Evolutionary conservation across 2,888 invertebrate species (phyloP), one percentile per base, ranked within the genome.

Genomic region (Caenorhabditis sulstoni): DNA sequence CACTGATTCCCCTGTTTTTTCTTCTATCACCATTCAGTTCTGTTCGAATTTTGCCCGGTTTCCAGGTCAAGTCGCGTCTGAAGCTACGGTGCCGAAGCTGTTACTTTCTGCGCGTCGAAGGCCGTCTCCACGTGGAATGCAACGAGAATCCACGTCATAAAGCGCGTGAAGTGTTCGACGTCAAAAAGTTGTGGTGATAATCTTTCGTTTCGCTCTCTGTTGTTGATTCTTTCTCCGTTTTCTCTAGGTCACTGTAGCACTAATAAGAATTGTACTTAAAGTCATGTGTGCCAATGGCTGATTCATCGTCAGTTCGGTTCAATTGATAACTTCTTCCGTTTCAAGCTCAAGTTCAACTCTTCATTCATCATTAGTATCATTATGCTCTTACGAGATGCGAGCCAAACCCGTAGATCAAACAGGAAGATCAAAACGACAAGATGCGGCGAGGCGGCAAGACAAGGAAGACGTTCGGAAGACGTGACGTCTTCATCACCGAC

Each of bases 51-150:
- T 7, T 7, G 29, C 29, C 7, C 29, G 29, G 50, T 37, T 79
- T 75, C 23, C 41, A 87, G 82, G 85, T 87, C 5, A 87, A 86
- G 64, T 81, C 85, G 1, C 81, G 81, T 14, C 82, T 87, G 79
- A 87, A 88, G 68, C 80, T 87, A 9, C 82, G 86, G 16, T 88
- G 88, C 47, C 81, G 83, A 11, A 79, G 81, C 37, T 88, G 88
- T 58, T 87, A 79, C 67, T 87, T 87, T 74, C 64, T 85, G 8
- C 84, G 88, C n/a, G 85, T 87, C 39, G 81, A 87, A 49, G 88
- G 88, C 8, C 85, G 87, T 23, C 75, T 88, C 12, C 88, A 87
- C 66, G 88, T 88, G 35, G 86, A 87, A 78, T 88, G 88, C 65
- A 77, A 84, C 47, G 86, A 85, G 41, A 83, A 86, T 58, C 86